Conservation (phyloP, 2,797 vertebrate genomes). For the Anolis apletophallus region DNA sequence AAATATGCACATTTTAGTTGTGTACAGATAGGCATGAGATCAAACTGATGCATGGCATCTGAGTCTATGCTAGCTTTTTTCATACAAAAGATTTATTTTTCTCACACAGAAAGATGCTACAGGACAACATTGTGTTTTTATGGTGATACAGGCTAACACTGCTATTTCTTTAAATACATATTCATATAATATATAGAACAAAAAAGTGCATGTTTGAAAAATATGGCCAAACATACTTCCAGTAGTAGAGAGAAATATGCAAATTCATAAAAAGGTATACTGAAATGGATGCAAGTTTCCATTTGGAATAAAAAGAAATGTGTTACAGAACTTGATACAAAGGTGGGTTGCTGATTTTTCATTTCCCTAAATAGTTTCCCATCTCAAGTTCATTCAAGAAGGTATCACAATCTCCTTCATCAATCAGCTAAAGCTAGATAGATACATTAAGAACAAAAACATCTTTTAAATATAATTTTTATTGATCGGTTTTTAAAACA, state of each 20-base stretch:
- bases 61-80: too few species aligned
- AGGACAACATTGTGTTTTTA: too few species aligned
- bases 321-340: background rate
- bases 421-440: background rate
- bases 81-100: too few species aligned
- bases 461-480: too few species aligned
- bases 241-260: background rate
- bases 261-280: background rate
- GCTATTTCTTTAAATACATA: too few species aligned
- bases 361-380: background rate
- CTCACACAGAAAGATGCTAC: too few species aligned
- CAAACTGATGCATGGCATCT: too few species aligned
- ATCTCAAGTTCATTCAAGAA: background rate
- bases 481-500: too few species aligned
- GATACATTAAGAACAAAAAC: background rate
- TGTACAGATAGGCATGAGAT: too few species aligned
- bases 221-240: background rate
- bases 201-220: background rate
- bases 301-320: background rate
- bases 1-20: too few species aligned
- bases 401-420: background rate
- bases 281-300: background rate
- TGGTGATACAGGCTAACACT: too few species aligned
- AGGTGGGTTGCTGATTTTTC: background rate
- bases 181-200: background rate